phyloP scores from a whole-genome alignment of 2,888 invertebrate genomes.

The Epistrophe grossulariae region DNA sequence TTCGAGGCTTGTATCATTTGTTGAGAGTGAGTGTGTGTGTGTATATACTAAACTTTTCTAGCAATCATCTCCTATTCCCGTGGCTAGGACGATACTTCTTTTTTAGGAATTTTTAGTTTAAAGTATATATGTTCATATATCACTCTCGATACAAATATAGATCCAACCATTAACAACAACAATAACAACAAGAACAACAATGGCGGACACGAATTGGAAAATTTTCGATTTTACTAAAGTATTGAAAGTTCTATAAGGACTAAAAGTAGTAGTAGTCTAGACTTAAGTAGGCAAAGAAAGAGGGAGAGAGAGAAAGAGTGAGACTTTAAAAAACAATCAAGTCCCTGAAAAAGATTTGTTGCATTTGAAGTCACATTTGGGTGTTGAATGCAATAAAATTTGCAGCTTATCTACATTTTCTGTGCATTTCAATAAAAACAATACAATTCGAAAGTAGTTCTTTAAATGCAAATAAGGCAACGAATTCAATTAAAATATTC shows the following conservation, averaged over 20 bases:
- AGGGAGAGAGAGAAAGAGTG: background rate
- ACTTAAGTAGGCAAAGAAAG: constrained; percentile 16
- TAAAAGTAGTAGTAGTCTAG: constrained; percentile 67
- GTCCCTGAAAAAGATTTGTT: background rate
- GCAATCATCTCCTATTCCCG: constrained; percentile 33
- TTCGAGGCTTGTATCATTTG: constrained; percentile 25
- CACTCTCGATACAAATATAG: background rate
- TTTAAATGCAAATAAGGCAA: constrained; percentile 27
- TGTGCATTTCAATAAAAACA: background rate
- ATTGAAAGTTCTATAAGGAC: constrained; percentile 52
- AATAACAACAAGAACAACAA: constrained; percentile 24
- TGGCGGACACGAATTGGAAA: constrained; percentile 48
- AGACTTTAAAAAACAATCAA: background rate
- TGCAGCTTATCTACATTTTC: constrained; percentile 14
- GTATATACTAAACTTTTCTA: constrained; percentile 39
- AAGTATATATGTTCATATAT: constrained; percentile 21
- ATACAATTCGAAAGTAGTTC: background rate
- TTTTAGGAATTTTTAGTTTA: constrained; percentile 28
- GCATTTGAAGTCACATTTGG: constrained; percentile 10
- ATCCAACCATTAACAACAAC: constrained; percentile 1
- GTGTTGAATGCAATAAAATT: constrained; percentile 18
- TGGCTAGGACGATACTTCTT: constrained; percentile 32
- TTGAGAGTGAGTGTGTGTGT: background rate
- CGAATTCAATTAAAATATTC: constrained; percentile 28
- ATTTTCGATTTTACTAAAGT: constrained; percentile 63